Evolutionary conservation across 2,113 vertebrate species (phyloP), one percentile per base, ranked within the genome.

Genomic region (Tiliqua scincoides): DNA sequence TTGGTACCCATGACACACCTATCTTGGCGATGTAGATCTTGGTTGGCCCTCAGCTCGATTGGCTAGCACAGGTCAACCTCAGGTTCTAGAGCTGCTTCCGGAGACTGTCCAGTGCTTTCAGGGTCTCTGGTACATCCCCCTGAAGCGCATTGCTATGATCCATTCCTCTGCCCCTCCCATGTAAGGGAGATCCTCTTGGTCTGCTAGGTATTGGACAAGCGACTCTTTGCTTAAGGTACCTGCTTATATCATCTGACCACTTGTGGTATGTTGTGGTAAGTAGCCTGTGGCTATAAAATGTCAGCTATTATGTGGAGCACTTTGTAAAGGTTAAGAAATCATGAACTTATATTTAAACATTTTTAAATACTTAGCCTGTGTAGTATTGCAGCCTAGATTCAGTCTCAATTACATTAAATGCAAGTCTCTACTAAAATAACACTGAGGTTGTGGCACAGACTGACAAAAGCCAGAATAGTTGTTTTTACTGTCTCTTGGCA

Each of bases 41-140:
- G 98, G 98, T 98, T 98, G 95, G 94, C 96, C 94, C 95, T 93
- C 94, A 97, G 97, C 97, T 97, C 97, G 97, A 97, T 97, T 97
- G 97, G 97, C 97, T 98, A 98, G 98, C 97, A 94, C 97, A 98
- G 97, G 98, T 98, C 98, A 98, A 97, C 98, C 97, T 98, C 97
- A 98, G 98, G 98, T 96, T 95, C 93, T 96, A 93, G 95, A 95
- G 94, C 95, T 92, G 93, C 94, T 93, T 95, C 95, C 94, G 95
- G 94, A 95, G 94, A 95, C 90, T 95, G 91, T 95, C 93, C 94
- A 95, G 93, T 95, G 94, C 93, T 96, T 94, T 95, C 95, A 95
- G 94, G 93, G 95, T 95, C 93, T 95, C 91, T 95, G 94, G 94
- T 96, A 91, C 93, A 77, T 77, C 91, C 93, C 93, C 81, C 90